phyloP scores from a whole-genome alignment of 2,113 vertebrate species.

The Vidua macroura region DNA sequence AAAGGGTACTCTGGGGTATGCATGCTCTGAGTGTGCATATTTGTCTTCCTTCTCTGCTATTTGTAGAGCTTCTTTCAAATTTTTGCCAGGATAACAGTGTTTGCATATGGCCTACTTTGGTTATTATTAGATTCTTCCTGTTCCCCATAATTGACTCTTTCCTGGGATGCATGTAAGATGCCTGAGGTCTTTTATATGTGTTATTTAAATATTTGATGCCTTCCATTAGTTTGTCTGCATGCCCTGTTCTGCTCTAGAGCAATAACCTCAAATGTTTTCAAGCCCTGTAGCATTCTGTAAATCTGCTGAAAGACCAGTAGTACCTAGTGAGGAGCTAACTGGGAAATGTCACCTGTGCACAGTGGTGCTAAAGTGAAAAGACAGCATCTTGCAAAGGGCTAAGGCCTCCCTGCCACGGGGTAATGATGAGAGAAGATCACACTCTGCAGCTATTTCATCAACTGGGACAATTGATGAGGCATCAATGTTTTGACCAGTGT shows the following conservation, averaged over 20 bases:
- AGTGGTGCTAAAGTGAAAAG: background rate
- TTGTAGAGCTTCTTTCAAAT: conserved; percentile 62
- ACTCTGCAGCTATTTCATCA: background rate
- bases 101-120: conserved; percentile 67
- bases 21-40: conserved; percentile 43
- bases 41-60: conserved; percentile 69
- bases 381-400: background rate
- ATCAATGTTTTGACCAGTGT: background rate
- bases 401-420: rapidly evolving
- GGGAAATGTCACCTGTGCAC: background rate
- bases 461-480: background rate
- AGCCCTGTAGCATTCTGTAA: background rate
- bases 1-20: background rate
- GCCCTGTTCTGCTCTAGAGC: conserved; percentile 2
- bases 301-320: background rate
- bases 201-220: conserved; percentile 70
- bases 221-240: conserved; percentile 5
- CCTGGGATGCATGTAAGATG: background rate
- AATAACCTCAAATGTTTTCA: background rate
- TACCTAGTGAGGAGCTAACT: background rate
- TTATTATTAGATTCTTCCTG: conserved; percentile 56
- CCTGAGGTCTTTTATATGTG: conserved; percentile 11
- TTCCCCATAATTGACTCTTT: conserved; percentile 44
- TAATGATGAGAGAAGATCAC: rapidly evolving
- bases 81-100: conserved; percentile 66